Base-by-base conservation (phyloP, 2,797 vertebrate species). In the Crenuchus spilurus region DNA sequence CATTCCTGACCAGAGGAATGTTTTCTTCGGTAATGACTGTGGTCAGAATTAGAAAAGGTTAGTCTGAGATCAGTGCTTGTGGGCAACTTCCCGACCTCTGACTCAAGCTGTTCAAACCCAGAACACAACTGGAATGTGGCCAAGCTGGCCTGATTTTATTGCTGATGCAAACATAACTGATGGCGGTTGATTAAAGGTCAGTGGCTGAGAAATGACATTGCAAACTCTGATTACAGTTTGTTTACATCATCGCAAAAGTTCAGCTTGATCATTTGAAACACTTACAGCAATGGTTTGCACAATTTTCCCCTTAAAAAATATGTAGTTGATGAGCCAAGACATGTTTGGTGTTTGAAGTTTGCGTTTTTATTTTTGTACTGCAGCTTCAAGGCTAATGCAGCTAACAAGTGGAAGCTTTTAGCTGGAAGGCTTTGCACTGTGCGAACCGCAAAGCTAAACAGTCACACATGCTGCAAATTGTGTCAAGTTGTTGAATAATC, bases 11-110 rank as follows among this genome's bases (percentile, higher is more conserved):
- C 39, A 24, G 49, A 30, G 28, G 48, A 48, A 46, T 62, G 63
- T 74, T 83, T 80, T 62, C 2, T 18, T 44, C 66, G 31, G 58
- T 77, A 75, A 79, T 75, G 49, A 77, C 48, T 75, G 68, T 70
- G 41, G 65, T 54, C 42, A 20, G 66, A 70, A 76, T 82, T 66
- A 79, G 49, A 70, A 48, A 60, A 74, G 16, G 69, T 44, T 20
- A 37, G 44, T 70, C 22, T 22, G 24, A 66, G 65, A 42, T 54
- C 48, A 57, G 66, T 37, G 48, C 64, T 39, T 5, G 57, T 37
- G 48, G 55, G 61, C 58, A 63, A 42, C 46, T 28, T 52, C 10
- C 35, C 28, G n/a, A 65, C 62, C 42, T 65, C 42, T 11, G 28
- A 33, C 62, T 48, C 62, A 31, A 20, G 2, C 42, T 48, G 28